Conservation (phyloP, 2,797 vertebrate genomes). For the Xerus rutilus region DNA sequence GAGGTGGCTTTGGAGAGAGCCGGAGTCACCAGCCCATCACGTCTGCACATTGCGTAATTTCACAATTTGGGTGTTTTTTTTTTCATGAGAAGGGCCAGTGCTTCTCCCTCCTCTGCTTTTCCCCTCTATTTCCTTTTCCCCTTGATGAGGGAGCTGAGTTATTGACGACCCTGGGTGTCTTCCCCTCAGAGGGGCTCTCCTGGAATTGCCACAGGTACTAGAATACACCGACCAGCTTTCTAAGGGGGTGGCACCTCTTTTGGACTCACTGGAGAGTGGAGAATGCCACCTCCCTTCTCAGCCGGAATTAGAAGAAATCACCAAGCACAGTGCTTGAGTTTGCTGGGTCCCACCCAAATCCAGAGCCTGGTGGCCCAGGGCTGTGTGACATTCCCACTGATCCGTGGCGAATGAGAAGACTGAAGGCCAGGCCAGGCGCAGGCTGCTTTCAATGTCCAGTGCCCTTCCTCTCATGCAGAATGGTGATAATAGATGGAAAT, state of each 20-base stretch:
- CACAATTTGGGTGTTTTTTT: constrained; percentile 32
- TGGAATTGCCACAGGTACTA: background rate
- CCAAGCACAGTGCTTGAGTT: background rate
- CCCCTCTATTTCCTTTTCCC: background rate
- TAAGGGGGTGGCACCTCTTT: background rate
- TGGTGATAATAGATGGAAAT: background rate
- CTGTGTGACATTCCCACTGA: fast-evolving
- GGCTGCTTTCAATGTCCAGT: background rate
- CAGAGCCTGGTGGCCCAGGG: background rate
- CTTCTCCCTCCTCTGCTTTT: constrained; percentile 70
- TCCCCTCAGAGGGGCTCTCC: background rate
- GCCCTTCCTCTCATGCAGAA: background rate
- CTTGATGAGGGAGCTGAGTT: background rate
- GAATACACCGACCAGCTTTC: background rate
- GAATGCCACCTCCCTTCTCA: background rate
- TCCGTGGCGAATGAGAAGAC: background rate
- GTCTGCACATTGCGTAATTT: constrained; percentile 60
- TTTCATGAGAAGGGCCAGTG: constrained; percentile 72
- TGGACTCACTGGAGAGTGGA: background rate
- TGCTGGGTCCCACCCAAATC: background rate
- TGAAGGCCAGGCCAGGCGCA: background rate
- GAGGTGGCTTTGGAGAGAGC: constrained; percentile 79
- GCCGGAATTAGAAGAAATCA: background rate
- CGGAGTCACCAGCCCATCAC: constrained; percentile 71
- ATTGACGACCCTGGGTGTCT: background rate